Evolutionary conservation across 2,888 invertebrate genomes (phyloP).

Genomic region (Acanthoscelides obtectus): DNA sequence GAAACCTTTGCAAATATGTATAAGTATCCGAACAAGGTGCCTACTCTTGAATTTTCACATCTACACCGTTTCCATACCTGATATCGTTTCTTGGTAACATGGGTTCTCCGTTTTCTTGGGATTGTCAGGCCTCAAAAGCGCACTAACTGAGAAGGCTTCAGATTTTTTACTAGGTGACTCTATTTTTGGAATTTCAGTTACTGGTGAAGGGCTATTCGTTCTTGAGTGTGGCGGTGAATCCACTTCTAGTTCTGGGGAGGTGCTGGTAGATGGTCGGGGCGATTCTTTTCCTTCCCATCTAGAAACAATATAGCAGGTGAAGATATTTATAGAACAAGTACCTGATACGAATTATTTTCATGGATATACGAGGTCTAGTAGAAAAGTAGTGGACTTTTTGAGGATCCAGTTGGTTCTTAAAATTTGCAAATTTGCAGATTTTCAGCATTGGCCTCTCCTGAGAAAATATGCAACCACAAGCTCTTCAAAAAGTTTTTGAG

Average conservation of each 20-base stretch:
- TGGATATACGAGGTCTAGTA: too few relatives aligned
- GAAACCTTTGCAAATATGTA: slow-evolving; percentile 23
- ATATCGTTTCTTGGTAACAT: slow-evolving; percentile 34
- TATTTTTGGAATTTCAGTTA: slow-evolving; percentile 44
- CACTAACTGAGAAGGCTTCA: slow-evolving; percentile 80
- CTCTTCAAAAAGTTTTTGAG: too few relatives aligned
- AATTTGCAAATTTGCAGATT: too few relatives aligned
- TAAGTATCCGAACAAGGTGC: too few relatives aligned
- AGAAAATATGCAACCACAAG: too few relatives aligned
- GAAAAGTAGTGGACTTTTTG: too few relatives aligned
- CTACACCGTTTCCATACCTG: too few relatives aligned
- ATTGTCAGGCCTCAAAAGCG: slow-evolving; percentile 74
- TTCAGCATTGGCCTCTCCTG: too few relatives aligned
- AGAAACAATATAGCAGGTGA: background rate
- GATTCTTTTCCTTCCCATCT: slow-evolving; percentile 23
- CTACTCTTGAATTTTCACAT: too few relatives aligned
- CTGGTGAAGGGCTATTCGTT: slow-evolving; percentile 52
- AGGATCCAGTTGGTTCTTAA: too few relatives aligned
- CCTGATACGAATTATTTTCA: too few relatives aligned
- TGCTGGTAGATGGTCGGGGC: slow-evolving; percentile 44
- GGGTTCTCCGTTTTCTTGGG: slow-evolving; percentile 47
- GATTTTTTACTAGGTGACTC: slow-evolving; percentile 60
- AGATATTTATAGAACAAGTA: too few relatives aligned
- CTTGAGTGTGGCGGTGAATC: slow-evolving; percentile 64
- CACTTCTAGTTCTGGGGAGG: slow-evolving; percentile 71